Evolutionary conservation across 2,113 vertebrate genomes (phyloP), one percentile per base, ranked within the genome.

Genomic region (Rhynchomys soricoides): DNA sequence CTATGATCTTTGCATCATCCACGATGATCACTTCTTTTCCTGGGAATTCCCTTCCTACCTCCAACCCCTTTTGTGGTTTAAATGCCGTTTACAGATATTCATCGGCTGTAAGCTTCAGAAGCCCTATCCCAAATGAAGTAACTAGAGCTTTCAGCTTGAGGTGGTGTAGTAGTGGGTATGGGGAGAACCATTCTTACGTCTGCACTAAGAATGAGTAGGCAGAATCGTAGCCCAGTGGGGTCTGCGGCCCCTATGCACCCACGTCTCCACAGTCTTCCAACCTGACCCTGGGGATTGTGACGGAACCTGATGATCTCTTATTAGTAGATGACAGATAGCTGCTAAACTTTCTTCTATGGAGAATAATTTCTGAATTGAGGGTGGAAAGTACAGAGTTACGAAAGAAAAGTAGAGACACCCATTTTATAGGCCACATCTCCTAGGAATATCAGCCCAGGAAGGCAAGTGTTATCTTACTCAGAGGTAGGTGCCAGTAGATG

Each of bases 21-120:
- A 22, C 9, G 79, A 66, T 16, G 87, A 66, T 21, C 55, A 81
- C 68, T 24, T 93, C 31, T 89, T 96, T 75, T 34, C 52, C 59
- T 24, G 87, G 57, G 66, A 86, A 89, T 81, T 93, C 37, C 93
- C 11, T 34, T 71, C 13, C 3, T 48, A 13, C 29, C 1, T 66
- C n/a, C 15, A 70, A 57, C 13, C 10, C 13, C 6, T 24, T 62
- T 31, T 43, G 16, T 7, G 1, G 16, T 55, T 95, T 95, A 92
- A 74, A 85, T 81, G 50, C 12, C 75, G 5, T 45, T 77, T 57
- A 64, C 13, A 90, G 55, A 78, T 96, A 78, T 94, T 91, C 50
- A 83, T 3, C 10, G 22, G n/a, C 34, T 93, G 70, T 78, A 81
- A 96, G 89, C 78, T 89, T 89, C 64, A 94, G 94, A 94, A 95